These are phyloP conservation scores for Conus ventricosus DNA, from an alignment of 1,140 invertebrate genomes.

Conservation along the genomic window DNA sequence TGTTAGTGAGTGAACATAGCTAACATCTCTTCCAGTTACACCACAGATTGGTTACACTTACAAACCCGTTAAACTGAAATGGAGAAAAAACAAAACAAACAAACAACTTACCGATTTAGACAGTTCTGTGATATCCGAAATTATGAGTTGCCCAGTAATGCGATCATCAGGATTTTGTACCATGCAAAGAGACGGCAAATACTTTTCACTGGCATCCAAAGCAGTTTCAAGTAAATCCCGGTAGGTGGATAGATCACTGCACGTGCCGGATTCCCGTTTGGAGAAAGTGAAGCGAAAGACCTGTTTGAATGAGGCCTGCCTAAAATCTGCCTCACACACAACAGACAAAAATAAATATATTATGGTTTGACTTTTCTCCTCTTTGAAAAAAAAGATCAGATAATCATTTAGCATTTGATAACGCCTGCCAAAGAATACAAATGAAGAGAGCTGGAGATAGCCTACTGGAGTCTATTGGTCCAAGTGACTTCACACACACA, in stretches of 20 bases:
- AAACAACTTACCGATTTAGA: neutral
- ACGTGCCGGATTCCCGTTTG: neutral
- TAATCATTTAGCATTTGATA: no score
- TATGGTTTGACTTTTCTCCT: no score
- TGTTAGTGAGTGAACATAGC: no score
- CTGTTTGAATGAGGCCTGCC: neutral
- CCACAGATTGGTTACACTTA: no score
- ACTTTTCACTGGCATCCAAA: constrained; percentile 13
- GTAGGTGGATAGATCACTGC: neutral
- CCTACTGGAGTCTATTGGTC: no score
- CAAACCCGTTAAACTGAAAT: no score
- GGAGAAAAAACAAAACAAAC: neutral
- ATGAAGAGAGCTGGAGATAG: no score
- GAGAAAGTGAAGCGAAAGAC: neutral
- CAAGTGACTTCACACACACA: no score
- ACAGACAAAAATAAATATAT: neutral
- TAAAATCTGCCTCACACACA: neutral
- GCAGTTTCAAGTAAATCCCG: neutral
- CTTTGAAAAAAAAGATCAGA: no score
- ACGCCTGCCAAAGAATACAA: no score
- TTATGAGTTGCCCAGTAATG: neutral
- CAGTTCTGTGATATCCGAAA: neutral
- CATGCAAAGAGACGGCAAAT: neutral
- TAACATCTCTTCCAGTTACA: no score
- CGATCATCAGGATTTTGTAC: neutral